Evolutionary conservation across 2,113 vertebrate species (phyloP), one percentile per base, ranked within the genome.

Genomic region (Tricholaema leucomelas): DNA sequence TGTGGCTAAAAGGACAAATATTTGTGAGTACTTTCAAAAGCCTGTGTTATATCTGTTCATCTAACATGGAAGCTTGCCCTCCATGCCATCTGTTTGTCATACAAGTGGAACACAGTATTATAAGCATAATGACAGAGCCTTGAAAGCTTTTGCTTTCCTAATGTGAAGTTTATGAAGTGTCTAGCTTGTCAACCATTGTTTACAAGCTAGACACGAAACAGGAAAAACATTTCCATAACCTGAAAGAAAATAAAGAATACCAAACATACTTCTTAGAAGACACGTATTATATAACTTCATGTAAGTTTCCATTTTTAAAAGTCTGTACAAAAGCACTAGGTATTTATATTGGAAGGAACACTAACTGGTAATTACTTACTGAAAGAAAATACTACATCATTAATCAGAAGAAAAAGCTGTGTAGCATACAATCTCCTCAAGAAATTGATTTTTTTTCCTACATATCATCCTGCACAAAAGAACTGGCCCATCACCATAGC

Each of bases 1-100:
- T 91, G 98, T 97, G 84, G 98, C 99, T 99, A 95, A 50, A 96
- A 94, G 97, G 36, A 78, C 35, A 98, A 97, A 81, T 70, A 80
- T 77, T 71, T 88, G 52, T 95, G 59, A 93, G 28, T 15, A 10
- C 13, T 88, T 87, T 46, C 48, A 75, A 87, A 93, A 93, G 54
- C 6, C 30, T 60, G 18, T n/a, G 38, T 54, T 72, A 61, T 31
- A 88, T 9, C 73, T 64, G 55, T 44, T 91, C 58, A 81, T 46
- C 56, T 48, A 63, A 84, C 10, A 27, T 0, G 58, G 33, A 79
- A 76, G 23, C 20, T 73, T 81, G 69, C 8, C 17, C 60, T 73
- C 33, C 31, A 72, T 77, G 44, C 10, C 46, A 77, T 59, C 36
- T 74, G n/a, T 59, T 72, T 84, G 67, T 40, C 56, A 87, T 33